Percentiles rank a stretch among this genome's conserved stretches.
Evolutionary conservation across 2,888 invertebrate species (phyloP).

Genomic region (Mesorhabditis belari): DNA sequence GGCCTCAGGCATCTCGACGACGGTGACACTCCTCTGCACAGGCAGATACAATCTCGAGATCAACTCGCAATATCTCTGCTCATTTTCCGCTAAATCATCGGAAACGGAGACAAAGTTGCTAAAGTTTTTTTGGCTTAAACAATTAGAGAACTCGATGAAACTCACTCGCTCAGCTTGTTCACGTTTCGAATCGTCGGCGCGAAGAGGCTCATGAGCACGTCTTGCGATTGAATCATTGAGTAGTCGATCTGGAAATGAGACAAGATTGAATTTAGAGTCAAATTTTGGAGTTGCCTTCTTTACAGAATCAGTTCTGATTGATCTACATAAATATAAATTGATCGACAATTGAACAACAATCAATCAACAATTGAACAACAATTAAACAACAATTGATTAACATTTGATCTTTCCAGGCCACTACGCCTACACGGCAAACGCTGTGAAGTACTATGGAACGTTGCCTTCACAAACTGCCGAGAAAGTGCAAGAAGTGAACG

Average conservation of each 20-base stretch:
- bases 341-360: too few species aligned
- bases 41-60: slow-evolving; percentile 19
- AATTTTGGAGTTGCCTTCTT: too few species aligned
- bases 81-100: slow-evolving; percentile 17
- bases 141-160: not conserved
- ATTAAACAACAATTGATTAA: too few species aligned
- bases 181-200: slow-evolving; percentile 19
- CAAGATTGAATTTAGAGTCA: too few species aligned
- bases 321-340: too few species aligned
- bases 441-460: not conserved
- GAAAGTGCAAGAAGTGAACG: not conserved
- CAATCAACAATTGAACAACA: too few species aligned
- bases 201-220: slow-evolving; percentile 16
- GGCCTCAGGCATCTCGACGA: too few species aligned
- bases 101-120: slow-evolving; percentile 11
- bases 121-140: not conserved
- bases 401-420: too few species aligned
- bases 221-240: too few species aligned
- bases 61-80: slow-evolving; percentile 17
- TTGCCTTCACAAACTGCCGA: not conserved
- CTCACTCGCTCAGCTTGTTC: slow-evolving; percentile 17
- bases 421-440: not conserved
- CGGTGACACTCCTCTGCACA: slow-evolving; percentile 18
- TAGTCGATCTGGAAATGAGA: too few species aligned
- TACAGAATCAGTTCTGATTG: too few species aligned